These are phyloP conservation scores for Orchesellides sinensis DNA, from an alignment of 2,888 invertebrate species.

Conservation along the genomic window DNA sequence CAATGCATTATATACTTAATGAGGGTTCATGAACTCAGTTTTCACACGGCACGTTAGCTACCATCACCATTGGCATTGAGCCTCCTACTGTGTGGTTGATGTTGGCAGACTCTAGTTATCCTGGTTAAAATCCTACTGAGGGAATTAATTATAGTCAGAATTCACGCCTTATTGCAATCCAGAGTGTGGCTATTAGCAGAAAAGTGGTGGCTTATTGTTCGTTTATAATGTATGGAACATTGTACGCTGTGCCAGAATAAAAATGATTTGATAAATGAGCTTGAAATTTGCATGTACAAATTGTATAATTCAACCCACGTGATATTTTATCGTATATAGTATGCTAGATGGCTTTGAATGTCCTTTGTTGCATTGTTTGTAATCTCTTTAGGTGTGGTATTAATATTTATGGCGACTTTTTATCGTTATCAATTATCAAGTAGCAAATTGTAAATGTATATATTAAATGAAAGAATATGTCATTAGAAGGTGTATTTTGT, in stretches of 20 bases:
- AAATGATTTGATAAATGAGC: neutral
- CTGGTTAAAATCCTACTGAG: no score
- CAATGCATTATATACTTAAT: no score
- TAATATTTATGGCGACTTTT: neutral
- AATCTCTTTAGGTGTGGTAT: neutral
- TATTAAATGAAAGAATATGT: no score
- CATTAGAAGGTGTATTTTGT: no score
- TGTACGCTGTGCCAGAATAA: neutral
- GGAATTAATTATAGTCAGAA: no score
- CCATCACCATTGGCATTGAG: no score
- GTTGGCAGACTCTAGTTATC: no score
- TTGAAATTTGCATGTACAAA: slow-evolving; percentile 13
- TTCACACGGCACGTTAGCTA: neutral
- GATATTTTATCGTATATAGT: neutral
- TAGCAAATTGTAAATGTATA: no score
- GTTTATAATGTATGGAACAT: neutral
- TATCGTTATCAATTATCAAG: no score
- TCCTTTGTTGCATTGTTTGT: neutral
- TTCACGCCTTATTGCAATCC: neutral
- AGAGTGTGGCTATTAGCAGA: no score
- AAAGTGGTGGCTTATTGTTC: no score
- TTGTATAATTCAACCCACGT: neutral
- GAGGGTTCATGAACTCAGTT: neutral
- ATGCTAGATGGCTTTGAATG: neutral
- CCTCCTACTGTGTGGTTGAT: no score